A percentile compares a stretch with the other conserved stretches of the same genome.
phyloP scores from a whole-genome alignment of 2,888 invertebrate species.

The Latrodectus hesperus region DNA sequence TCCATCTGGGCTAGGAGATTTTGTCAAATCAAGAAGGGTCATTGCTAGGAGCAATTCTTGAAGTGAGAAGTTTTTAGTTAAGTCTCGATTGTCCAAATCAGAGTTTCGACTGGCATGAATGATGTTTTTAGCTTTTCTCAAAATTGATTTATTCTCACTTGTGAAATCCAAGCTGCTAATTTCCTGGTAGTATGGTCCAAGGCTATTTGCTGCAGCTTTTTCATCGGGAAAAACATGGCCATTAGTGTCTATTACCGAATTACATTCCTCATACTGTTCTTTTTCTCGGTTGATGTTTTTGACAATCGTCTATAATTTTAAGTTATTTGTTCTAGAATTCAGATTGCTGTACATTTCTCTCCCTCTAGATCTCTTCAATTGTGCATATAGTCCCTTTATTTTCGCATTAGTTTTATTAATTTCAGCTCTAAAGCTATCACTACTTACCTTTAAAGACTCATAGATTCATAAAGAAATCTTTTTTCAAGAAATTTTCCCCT shows the following conservation, averaged over 20 bases:
- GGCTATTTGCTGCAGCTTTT: neutral
- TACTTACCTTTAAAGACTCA: neutral
- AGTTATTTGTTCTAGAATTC: neutral
- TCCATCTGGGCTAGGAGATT: constrained; percentile 13
- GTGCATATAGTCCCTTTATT: constrained; percentile 1
- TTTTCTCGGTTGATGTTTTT: constrained; percentile 13
- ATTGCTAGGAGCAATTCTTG: constrained; percentile 18
- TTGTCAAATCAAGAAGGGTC: constrained; percentile 8
- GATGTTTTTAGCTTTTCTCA: constrained; percentile 6
- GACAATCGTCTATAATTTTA: neutral
- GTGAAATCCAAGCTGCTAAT: neutral
- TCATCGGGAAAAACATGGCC: neutral
- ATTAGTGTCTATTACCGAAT: neutral
- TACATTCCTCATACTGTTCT: constrained; percentile 6
- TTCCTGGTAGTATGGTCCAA: neutral
- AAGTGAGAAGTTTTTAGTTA: neutral
- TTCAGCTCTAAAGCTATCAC: neutral
- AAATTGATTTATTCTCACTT: neutral
- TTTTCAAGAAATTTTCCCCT: constrained; percentile 15
- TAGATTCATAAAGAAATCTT: neutral
- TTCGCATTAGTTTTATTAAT: neutral
- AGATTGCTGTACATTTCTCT: constrained; percentile 7
- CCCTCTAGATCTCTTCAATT: constrained; percentile 3
- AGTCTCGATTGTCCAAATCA: neutral
- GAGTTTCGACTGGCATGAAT: constrained; percentile 11